Percentiles rank a stretch among this genome's conserved stretches.
Conservation (phyloP, 2,888 invertebrate species). For the Ramazzottius varieornatus region DNA sequence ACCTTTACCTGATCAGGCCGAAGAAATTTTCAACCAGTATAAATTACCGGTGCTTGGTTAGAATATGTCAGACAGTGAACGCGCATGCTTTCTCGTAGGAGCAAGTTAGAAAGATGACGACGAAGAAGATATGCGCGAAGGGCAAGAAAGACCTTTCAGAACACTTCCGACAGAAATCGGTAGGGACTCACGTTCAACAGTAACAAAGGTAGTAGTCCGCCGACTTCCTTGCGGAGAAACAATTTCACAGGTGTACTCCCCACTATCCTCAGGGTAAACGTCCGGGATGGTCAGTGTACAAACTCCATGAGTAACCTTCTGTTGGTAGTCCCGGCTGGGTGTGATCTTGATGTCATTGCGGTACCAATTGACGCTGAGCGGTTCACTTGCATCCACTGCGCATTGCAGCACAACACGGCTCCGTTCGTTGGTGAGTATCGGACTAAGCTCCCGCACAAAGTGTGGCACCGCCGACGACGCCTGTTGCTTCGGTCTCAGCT, state of each 20-base stretch:
- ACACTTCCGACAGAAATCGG: too few relatives aligned
- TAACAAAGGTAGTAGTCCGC: slow-evolving; percentile 64
- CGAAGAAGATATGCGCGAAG: too few relatives aligned
- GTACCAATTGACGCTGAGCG: slow-evolving; percentile 15
- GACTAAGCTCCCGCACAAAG: slow-evolving; percentile 6
- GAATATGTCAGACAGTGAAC: too few relatives aligned
- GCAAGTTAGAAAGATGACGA: too few relatives aligned
- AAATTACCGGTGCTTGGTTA: neutral
- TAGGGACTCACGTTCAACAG: slow-evolving; percentile 32
- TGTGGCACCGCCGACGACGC: neutral
- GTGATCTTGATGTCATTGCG: slow-evolving; percentile 13
- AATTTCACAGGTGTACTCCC: slow-evolving; percentile 50
- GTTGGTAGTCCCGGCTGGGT: slow-evolving; percentile 9
- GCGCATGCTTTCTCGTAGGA: too few relatives aligned
- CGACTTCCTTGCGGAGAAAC: slow-evolving; percentile 76
- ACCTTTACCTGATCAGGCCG: too few relatives aligned
- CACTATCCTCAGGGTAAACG: slow-evolving; percentile 45
- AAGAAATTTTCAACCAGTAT: neutral
- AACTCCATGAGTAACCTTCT: neutral
- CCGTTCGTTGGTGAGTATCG: slow-evolving; percentile 5
- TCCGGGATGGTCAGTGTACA: slow-evolving; percentile 32
- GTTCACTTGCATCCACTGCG: slow-evolving; percentile 13
- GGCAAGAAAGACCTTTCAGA: too few relatives aligned
- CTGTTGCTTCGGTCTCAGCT: neutral
- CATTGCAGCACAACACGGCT: slow-evolving; percentile 9